phyloP scores from a whole-genome alignment of 1,140 invertebrate species.

The Diorhabda sublineata region DNA sequence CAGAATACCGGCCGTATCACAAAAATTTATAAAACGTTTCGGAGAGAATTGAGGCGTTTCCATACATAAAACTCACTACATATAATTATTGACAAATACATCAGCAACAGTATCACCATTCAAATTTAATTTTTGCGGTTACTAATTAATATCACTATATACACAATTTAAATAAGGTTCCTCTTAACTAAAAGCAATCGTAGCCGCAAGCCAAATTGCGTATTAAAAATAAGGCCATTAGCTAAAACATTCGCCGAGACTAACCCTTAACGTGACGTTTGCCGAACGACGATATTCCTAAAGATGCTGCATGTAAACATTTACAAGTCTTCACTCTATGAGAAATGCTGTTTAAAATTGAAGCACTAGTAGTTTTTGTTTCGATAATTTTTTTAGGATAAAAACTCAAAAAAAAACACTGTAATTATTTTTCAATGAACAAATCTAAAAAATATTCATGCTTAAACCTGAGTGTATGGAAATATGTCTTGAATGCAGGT shows the following conservation, averaged over 20 bases:
- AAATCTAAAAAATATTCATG: constrained; percentile 19
- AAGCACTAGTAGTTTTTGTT: constrained; percentile 9
- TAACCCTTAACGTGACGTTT: constrained; percentile 46
- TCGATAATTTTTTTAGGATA: constrained; percentile 25
- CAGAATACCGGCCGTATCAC: too few relatives aligned
- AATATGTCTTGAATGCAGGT: neutral
- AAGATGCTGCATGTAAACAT: constrained; percentile 45
- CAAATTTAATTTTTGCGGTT: too few relatives aligned
- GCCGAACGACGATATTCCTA: constrained; percentile 44
- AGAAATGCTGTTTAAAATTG: constrained; percentile 3
- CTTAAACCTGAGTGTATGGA: constrained; percentile 1
- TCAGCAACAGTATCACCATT: too few relatives aligned
- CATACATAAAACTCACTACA: too few relatives aligned
- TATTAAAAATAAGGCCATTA: constrained; percentile 28
- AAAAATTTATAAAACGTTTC: too few relatives aligned
- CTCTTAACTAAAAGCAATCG: constrained; percentile 14
- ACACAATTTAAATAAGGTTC: neutral
- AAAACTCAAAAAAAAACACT: constrained; percentile 30
- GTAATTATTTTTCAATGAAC: constrained; percentile 26
- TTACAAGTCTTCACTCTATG: constrained; percentile 22
- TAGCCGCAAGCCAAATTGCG: constrained; percentile 19
- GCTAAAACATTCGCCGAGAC: constrained; percentile 35
- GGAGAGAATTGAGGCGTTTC: too few relatives aligned
- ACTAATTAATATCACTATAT: neutral
- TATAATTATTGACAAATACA: too few relatives aligned